Conservation (phyloP, 2,797 vertebrate genomes). For the Pseudochirops cupreus region DNA sequence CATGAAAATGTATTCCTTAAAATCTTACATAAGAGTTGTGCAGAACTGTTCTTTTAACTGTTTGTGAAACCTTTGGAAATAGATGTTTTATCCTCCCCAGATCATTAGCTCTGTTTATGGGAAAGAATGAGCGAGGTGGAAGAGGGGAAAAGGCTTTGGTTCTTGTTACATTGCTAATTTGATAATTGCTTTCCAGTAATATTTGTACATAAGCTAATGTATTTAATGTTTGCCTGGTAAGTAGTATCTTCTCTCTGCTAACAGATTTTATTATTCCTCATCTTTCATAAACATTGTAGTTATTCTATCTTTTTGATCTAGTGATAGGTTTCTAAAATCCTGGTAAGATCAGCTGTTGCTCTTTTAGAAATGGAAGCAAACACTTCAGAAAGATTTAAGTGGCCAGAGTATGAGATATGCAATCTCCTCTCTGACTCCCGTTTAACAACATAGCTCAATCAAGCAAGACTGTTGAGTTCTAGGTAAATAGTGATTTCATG, state of each 20-base stretch:
- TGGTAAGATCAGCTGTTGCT: slow-evolving; percentile 40
- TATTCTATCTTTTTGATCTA: slow-evolving; percentile 35
- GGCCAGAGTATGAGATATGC: not conserved
- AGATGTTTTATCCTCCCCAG: slow-evolving; percentile 56
- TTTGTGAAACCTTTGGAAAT: slow-evolving; percentile 62
- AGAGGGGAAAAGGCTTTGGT: slow-evolving; percentile 25
- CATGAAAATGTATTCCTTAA: slow-evolving; percentile 49
- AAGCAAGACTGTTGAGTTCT: slow-evolving; percentile 4
- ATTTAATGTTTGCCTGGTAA: not conserved
- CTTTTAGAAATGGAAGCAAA: slow-evolving; percentile 5
- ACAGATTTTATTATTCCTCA: slow-evolving; percentile 37
- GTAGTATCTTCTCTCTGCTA: slow-evolving; percentile 5
- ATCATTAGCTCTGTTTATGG: slow-evolving; percentile 50
- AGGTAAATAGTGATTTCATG: slow-evolving; percentile 39
- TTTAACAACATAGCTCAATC: not conserved
- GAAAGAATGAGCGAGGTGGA: slow-evolving; percentile 13
- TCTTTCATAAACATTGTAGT: slow-evolving; percentile 32
- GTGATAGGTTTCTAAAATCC: slow-evolving; percentile 46
- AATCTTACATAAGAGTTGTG: slow-evolving; percentile 36
- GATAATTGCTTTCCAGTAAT: slow-evolving; percentile 18
- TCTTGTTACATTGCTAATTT: slow-evolving; percentile 52
- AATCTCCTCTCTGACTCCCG: not conserved
- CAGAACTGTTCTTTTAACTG: slow-evolving; percentile 60
- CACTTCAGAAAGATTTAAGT: slow-evolving; percentile 4
- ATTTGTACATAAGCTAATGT: slow-evolving; percentile 26